These are phyloP conservation scores for Linurgus olivaceus DNA, from an alignment of 2,797 vertebrate genomes.

Conservation along the genomic window DNA sequence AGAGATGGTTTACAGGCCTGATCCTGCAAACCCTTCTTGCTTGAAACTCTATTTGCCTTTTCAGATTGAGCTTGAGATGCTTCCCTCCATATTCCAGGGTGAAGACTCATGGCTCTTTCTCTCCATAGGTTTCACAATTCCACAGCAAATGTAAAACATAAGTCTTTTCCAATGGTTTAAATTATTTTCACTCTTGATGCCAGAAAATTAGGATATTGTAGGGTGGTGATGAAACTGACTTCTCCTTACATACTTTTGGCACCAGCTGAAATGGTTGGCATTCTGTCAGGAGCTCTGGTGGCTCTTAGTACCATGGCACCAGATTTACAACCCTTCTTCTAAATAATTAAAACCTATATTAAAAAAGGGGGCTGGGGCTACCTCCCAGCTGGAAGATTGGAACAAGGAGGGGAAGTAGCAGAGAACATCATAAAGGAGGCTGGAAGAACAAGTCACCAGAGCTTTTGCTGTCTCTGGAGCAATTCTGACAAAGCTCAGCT, in stretches of 20 bases:
- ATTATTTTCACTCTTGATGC: conserved; percentile 38
- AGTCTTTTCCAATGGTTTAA: conserved; percentile 37
- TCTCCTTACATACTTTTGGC: conserved; percentile 42
- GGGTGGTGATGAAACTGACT: conserved; percentile 38
- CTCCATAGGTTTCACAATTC: conserved; percentile 6
- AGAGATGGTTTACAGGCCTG: neutral
- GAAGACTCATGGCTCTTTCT: neutral
- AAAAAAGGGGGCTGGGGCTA: conserved; percentile 16
- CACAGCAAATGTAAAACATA: conserved; percentile 19
- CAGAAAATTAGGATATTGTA: conserved; percentile 37
- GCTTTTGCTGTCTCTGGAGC: neutral
- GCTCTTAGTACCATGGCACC: conserved; percentile 47
- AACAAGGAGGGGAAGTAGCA: neutral
- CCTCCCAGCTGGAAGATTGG: conserved; percentile 45
- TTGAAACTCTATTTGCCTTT: neutral
- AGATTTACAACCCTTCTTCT: conserved; percentile 47
- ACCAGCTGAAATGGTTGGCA: neutral
- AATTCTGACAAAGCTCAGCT: neutral
- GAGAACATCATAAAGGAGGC: neutral
- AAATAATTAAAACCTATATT: conserved; percentile 61
- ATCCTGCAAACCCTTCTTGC: conserved; percentile 9
- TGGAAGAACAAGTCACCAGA: neutral
- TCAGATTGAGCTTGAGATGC: conserved; percentile 28
- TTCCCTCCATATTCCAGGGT: conserved; percentile 25
- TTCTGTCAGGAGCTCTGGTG: conserved; percentile 19